Conservation (phyloP, 2,888 invertebrate genomes). For the Acleris sparsana region DNA sequence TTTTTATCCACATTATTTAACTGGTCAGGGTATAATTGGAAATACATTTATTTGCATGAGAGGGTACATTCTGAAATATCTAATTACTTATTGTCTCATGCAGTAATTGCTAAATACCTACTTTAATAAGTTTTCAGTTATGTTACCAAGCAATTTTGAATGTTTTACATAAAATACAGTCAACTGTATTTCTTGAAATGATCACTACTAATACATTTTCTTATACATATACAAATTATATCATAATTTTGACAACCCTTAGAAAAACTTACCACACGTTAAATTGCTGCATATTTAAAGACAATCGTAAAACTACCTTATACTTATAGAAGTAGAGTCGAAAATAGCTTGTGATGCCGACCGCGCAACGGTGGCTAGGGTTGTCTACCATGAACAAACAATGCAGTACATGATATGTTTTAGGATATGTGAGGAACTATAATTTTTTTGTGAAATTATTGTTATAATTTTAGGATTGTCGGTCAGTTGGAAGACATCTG, state of each 20-base stretch:
- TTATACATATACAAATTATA: not conserved
- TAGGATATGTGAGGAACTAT: slow-evolving; percentile 33
- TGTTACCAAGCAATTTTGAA: too few relatives aligned
- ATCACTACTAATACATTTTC: too few relatives aligned
- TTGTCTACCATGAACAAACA: slow-evolving; percentile 18
- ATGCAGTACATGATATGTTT: slow-evolving; percentile 31
- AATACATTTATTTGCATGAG: slow-evolving; percentile 28
- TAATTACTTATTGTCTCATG: slow-evolving; percentile 35
- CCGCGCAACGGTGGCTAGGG: slow-evolving; percentile 10
- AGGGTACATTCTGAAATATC: slow-evolving; percentile 7
- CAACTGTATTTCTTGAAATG: too few relatives aligned
- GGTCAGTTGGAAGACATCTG: slow-evolving; percentile 19
- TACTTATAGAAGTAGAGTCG: not conserved
- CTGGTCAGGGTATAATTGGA: not conserved
- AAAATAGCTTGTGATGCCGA: slow-evolving; percentile 29
- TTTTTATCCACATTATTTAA: not conserved
- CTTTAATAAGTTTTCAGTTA: too few relatives aligned
- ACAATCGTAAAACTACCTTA: slow-evolving; percentile 14
- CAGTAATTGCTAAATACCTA: slow-evolving; percentile 10
- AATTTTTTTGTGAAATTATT: not conserved
- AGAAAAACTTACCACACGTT: not conserved
- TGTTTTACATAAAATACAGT: too few relatives aligned
- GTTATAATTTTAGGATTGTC: not conserved
- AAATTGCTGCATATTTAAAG: slow-evolving; percentile 3
- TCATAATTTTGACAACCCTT: slow-evolving; percentile 7